Conservation (phyloP, 2,797 vertebrate species). For the Sternarchorhynchus goeldii region DNA sequence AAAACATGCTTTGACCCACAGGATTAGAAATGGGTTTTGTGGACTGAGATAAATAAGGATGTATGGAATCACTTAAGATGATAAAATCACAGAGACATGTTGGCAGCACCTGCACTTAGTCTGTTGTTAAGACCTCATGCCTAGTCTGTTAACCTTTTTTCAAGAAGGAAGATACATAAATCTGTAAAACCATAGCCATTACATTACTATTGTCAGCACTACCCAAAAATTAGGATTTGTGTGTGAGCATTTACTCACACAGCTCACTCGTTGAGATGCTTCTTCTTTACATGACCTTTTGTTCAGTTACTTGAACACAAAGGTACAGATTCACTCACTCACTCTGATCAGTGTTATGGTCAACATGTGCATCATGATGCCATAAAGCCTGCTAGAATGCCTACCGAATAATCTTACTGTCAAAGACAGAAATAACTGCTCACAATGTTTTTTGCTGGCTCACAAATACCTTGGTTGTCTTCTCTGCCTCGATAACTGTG, state of each 20-base stretch:
- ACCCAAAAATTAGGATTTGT: neutral
- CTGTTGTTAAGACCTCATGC: neutral
- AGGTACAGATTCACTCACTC: neutral
- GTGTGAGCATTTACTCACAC: too few species aligned
- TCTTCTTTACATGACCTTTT: neutral
- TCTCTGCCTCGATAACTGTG: too few species aligned
- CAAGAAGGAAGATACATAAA: neutral
- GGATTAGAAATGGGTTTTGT: conserved; percentile 7
- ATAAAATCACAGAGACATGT: conserved; percentile 11
- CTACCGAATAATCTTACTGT: too few species aligned
- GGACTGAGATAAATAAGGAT: conserved; percentile 9
- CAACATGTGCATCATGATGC: too few species aligned
- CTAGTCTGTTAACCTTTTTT: conserved; percentile 1
- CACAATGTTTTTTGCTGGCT: too few species aligned
- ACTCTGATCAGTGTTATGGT: neutral
- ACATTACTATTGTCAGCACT: neutral
- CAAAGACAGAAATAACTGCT: too few species aligned
- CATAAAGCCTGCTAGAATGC: too few species aligned
- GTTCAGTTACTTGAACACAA: neutral
- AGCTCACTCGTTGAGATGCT: neutral
- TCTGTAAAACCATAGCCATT: neutral
- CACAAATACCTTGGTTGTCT: too few species aligned
- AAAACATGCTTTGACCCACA: conserved; percentile 7
- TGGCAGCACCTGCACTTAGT: conserved; percentile 18
- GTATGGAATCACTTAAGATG: conserved; percentile 16